These are phyloP conservation scores for Rallus crepitans DNA, from an alignment of 2,797 vertebrate species.

Conservation along the genomic window DNA sequence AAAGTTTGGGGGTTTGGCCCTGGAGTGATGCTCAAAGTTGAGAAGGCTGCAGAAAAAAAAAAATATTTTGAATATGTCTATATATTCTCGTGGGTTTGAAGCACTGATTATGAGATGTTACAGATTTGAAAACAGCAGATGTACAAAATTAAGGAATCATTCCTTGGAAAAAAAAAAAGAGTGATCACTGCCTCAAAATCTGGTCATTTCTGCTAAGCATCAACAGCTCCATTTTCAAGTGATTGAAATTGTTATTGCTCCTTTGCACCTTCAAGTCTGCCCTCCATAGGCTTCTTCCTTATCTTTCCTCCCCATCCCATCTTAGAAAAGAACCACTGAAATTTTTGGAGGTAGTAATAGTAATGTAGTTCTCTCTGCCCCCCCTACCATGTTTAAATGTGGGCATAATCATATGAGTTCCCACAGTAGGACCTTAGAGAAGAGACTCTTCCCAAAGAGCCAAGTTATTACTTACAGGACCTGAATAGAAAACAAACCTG, in stretches of 20 bases:
- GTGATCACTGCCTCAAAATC: accelerated
- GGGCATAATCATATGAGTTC: not conserved
- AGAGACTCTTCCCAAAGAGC: not conserved
- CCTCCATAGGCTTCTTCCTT: not conserved
- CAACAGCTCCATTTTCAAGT: not conserved
- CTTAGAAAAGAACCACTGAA: not conserved
- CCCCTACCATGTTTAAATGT: not conserved
- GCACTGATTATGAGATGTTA: not conserved
- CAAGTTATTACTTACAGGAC: not conserved
- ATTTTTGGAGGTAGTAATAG: not conserved
- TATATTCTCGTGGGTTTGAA: not conserved
- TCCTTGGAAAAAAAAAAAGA: not conserved
- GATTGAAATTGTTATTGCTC: not conserved
- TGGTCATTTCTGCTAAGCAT: not conserved
- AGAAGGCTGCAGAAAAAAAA: not conserved
- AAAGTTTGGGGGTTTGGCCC: not conserved
- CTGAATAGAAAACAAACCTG: not conserved
- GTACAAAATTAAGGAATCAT: not conserved
- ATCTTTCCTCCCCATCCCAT: not conserved
- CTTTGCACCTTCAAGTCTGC: not conserved
- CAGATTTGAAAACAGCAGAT: not conserved
- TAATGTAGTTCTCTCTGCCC: not conserved
- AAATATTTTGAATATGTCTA: not conserved
- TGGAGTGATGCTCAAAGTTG: not conserved
- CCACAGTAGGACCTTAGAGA: not conserved